Percentiles rank a stretch among this genome's conserved stretches.
These are phyloP conservation scores for Ectropis crepuscularia DNA, from an alignment of 2,888 invertebrate species.

Conservation along the genomic window DNA sequence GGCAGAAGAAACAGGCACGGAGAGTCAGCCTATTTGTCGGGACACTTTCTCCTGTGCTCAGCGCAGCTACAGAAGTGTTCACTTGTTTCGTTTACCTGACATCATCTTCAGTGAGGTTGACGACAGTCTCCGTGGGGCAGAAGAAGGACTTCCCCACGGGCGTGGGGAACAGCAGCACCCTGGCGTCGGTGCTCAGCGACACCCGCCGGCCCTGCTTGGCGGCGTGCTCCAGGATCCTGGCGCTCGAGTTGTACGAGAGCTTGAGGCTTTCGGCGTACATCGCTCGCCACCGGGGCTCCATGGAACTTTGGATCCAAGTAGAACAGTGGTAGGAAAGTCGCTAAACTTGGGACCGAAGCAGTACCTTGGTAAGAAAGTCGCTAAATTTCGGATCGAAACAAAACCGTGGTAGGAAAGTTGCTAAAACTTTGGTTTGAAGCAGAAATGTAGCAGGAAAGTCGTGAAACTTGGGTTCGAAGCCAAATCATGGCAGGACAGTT, in stretches of 20 bases:
- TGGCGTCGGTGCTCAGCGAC: slow-evolving; percentile 82
- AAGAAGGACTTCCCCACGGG: slow-evolving; percentile 94
- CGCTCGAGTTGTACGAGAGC: slow-evolving; percentile 89
- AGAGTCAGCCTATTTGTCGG: slow-evolving; percentile 92
- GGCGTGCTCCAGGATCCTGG: slow-evolving; percentile 84
- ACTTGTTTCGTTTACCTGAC: slow-evolving; percentile 68
- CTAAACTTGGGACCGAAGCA: too few relatives aligned
- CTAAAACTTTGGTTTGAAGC: too few relatives aligned
- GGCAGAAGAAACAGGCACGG: slow-evolving; percentile 94
- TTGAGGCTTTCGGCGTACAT: slow-evolving; percentile 93
- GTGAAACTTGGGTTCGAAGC: too few relatives aligned
- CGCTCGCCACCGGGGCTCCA: too few relatives aligned
- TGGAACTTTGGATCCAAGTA: too few relatives aligned
- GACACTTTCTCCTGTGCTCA: slow-evolving; percentile 84
- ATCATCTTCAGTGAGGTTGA: slow-evolving; percentile 85
- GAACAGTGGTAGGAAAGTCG: too few relatives aligned
- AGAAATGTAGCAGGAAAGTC: too few relatives aligned
- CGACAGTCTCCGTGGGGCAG: slow-evolving; percentile 89
- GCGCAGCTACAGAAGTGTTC: too few relatives aligned
- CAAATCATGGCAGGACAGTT: too few relatives aligned
- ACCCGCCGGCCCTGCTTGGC: slow-evolving; percentile 83
- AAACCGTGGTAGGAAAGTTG: too few relatives aligned
- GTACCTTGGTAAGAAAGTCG: too few relatives aligned
- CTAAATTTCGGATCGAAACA: too few relatives aligned
- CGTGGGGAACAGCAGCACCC: slow-evolving; percentile 90